These are phyloP conservation scores for Brachyhypopomus gauderio DNA, from an alignment of 2,113 vertebrate genomes.

Conservation along the genomic window DNA sequence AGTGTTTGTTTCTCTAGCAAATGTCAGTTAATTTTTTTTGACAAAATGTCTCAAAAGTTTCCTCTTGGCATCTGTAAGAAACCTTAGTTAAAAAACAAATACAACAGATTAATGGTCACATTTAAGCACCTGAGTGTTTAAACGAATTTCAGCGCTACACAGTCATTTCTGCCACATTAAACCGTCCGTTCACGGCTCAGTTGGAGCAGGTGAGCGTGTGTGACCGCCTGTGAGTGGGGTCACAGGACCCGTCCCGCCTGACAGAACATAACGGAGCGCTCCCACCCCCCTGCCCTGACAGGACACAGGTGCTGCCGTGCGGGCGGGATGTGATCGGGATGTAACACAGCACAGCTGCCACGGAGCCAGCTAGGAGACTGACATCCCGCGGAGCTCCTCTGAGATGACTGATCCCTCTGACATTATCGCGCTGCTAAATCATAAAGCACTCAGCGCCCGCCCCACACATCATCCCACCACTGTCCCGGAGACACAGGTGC, in stretches of 20 bases:
- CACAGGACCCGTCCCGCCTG: constrained; percentile 21
- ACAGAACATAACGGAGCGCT: neutral
- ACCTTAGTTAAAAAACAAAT: too few species aligned
- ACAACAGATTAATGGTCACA: neutral
- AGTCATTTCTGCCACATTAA: constrained; percentile 1
- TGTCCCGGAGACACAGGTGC: neutral
- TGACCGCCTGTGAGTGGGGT: constrained; percentile 29
- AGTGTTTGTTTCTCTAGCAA: neutral
- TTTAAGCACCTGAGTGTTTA: neutral
- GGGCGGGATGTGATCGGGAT: constrained; percentile 16
- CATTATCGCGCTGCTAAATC: constrained; percentile 53
- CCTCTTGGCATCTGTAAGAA: neutral
- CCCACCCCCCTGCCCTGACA: neutral
- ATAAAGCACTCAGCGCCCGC: constrained; percentile 35
- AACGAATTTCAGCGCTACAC: neutral
- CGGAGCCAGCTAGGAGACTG: constrained; percentile 59
- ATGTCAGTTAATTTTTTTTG: neutral
- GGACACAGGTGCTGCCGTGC: constrained; percentile 16
- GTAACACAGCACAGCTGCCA: constrained; percentile 22
- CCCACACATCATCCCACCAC: constrained; percentile 7
- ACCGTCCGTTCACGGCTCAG: constrained; percentile 17
- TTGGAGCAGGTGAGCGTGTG: constrained; percentile 21
- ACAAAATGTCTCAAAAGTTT: neutral
- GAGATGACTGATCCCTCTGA: constrained; percentile 48
- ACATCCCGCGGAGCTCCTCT: constrained; percentile 57